phyloP scores from a whole-genome alignment of 1,140 invertebrate genomes.

The Pectinophora gossypiella region DNA sequence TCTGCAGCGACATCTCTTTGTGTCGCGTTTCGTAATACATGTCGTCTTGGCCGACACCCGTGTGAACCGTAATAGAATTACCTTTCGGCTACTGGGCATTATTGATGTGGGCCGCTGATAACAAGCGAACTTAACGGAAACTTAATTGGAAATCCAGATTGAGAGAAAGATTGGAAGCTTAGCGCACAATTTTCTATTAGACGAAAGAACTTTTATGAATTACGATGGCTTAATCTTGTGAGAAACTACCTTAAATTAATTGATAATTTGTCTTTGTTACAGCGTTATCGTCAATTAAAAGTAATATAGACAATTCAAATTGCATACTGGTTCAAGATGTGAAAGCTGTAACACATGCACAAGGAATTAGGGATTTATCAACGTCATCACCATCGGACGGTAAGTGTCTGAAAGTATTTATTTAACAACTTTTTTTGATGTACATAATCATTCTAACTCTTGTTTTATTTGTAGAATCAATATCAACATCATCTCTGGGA shows the following conservation, averaged over 20 bases:
- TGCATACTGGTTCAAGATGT: slow-evolving; percentile 93
- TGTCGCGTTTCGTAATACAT: slow-evolving; percentile 39
- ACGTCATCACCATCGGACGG: slow-evolving; percentile 85
- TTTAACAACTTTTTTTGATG: too few species aligned
- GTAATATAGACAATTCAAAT: slow-evolving; percentile 88
- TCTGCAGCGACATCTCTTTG: slow-evolving; percentile 50
- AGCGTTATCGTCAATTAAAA: slow-evolving; percentile 91
- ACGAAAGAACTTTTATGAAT: neutral
- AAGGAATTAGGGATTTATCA: slow-evolving; percentile 83
- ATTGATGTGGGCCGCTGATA: slow-evolving; percentile 34
- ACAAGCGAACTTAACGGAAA: slow-evolving; percentile 32
- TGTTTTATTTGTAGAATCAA: slow-evolving; percentile 65
- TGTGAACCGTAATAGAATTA: slow-evolving; percentile 36
- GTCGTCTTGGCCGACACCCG: slow-evolving; percentile 28
- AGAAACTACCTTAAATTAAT: slow-evolving; percentile 5
- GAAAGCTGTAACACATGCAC: slow-evolving; percentile 89
- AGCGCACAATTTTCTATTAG: slow-evolving; percentile 1
- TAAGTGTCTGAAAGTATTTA: slow-evolving; percentile 40
- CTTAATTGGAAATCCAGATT: slow-evolving; percentile 35
- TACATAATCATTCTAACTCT: too few species aligned
- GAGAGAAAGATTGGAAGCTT: slow-evolving; percentile 9
- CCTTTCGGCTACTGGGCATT: slow-evolving; percentile 32
- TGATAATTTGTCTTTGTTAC: slow-evolving; percentile 67
- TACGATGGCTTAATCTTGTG: neutral
- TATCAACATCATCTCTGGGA: slow-evolving; percentile 71